Evolutionary conservation across 2,113 vertebrate species (phyloP), one percentile per base, ranked within the genome.

Genomic region (Oreochromis tanganicae): DNA sequence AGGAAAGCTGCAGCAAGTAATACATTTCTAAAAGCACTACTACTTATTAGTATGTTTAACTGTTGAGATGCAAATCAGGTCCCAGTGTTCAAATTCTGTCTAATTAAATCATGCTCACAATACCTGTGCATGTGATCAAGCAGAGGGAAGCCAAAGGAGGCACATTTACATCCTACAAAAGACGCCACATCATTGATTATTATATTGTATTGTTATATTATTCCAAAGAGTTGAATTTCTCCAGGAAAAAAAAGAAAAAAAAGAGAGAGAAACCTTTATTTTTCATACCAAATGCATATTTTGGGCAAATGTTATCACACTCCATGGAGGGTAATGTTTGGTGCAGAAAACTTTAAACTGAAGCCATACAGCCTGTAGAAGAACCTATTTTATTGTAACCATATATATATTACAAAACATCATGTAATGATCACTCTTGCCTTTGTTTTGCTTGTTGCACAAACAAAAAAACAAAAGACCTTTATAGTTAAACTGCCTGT

Each of bases 351-450:
- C 36, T 24, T 87, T 63, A 57, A 86, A 87, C 86, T 87, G 63
- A 93, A 93, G 92, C 93, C 90, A 92, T 95, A 86, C n/a, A 90
- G 91, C 90, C 92, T 90, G 13, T 84, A 80, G 82, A 91, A 92
- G 82, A 89, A 91, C 61, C n/a, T 86, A 4, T 80, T 21, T 81
- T 19, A 63, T 83, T 66, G 11, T 82, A 41, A 34, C 84, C 48
- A 27, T 27, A 27, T 27, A n/a, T 52, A 2, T 85, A 48, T n/a
- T 36, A 14, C 4, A 14, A 41, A 13, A 66, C 43, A 3, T 84
- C 14, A 34, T n/a, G 16, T 32, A 54, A 17, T 43, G 29, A 21
- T 85, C 41, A 24, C 61, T 5, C 7, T 87, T 75, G 84, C 81
- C 79, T 90, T 93, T 61, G 11, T 83, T 89, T 82, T 61, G 82